phyloP scores from a whole-genome alignment of 2,888 invertebrate genomes.

The Acanthosepion esculentum region DNA sequence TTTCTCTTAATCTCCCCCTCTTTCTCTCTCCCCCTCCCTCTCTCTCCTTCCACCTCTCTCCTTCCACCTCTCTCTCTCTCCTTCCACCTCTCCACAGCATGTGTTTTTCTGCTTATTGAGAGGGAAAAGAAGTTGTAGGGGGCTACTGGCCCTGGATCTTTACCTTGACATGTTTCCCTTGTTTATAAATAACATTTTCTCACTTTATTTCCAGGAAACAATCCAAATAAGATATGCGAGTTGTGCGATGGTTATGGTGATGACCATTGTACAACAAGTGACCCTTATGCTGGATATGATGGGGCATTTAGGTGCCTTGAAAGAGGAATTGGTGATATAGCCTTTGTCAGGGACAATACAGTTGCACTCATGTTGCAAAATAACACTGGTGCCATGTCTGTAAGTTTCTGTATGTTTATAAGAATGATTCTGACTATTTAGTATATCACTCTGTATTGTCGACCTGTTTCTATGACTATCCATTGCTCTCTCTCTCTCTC shows the following conservation, averaged over 20 bases:
- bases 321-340: slow-evolving; percentile 87
- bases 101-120: no score
- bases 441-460: no score
- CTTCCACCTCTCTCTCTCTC: no score
- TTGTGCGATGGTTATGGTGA: slow-evolving; percentile 82
- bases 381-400: background rate
- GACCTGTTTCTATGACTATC: no score
- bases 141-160: background rate
- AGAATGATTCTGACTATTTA: no score
- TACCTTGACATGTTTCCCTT: background rate
- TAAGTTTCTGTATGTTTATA: background rate
- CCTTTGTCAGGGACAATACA: slow-evolving; percentile 81
- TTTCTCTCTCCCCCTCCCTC: no score
- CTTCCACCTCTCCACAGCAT: no score
- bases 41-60: no score
- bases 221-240: slow-evolving; percentile 84
- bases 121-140: background rate
- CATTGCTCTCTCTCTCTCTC: no score
- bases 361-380: slow-evolving; percentile 56
- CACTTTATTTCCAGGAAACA: slow-evolving; percentile 79
- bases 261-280: slow-evolving; percentile 78
- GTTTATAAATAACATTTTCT: no score
- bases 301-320: slow-evolving; percentile 89
- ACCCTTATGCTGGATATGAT: slow-evolving; percentile 88
- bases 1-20: no score